Percentiles rank a stretch among this genome's conserved stretches.
Evolutionary conservation across 2,113 vertebrate species (phyloP).

Genomic region (Dissostichus mawsoni): DNA sequence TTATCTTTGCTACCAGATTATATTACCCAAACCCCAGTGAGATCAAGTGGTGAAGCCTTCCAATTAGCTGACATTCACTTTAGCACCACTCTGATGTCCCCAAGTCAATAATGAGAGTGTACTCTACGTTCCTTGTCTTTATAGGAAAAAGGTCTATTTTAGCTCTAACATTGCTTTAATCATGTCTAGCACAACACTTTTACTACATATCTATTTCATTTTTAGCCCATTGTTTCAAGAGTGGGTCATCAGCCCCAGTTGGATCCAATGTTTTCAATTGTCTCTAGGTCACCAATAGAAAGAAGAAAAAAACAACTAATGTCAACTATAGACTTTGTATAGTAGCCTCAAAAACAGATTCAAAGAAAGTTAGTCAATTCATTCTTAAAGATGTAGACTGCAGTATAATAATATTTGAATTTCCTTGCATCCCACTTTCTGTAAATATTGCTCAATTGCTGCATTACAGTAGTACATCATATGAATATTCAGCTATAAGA

Average conservation of each 20-base stretch:
- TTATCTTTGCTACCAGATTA: constrained; percentile 47
- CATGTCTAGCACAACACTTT: constrained; percentile 42
- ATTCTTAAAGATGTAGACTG: background rate
- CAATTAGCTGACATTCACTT: constrained; percentile 70
- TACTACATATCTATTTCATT: constrained; percentile 19
- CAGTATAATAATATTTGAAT: background rate
- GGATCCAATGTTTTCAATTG: background rate
- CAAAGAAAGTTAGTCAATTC: background rate
- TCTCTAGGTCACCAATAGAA: background rate
- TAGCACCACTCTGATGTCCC: constrained; percentile 48
- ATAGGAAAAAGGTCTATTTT: constrained; percentile 55
- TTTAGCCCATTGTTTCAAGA: constrained; percentile 11
- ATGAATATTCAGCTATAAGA: background rate
- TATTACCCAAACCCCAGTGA: constrained; percentile 49
- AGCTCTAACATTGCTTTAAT: constrained; percentile 56
- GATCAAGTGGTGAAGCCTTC: constrained; percentile 57
- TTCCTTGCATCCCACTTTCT: background rate
- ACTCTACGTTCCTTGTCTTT: constrained; percentile 54
- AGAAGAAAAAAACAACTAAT: no score
- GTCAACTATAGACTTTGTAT: background rate
- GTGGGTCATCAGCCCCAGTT: background rate
- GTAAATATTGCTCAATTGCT: background rate
- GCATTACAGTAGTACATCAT: background rate
- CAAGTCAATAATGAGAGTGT: constrained; percentile 59
- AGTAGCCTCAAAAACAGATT: no score